Evolutionary conservation across 2,888 invertebrate genomes (phyloP).

Genomic region (Idaea dimidiata): DNA sequence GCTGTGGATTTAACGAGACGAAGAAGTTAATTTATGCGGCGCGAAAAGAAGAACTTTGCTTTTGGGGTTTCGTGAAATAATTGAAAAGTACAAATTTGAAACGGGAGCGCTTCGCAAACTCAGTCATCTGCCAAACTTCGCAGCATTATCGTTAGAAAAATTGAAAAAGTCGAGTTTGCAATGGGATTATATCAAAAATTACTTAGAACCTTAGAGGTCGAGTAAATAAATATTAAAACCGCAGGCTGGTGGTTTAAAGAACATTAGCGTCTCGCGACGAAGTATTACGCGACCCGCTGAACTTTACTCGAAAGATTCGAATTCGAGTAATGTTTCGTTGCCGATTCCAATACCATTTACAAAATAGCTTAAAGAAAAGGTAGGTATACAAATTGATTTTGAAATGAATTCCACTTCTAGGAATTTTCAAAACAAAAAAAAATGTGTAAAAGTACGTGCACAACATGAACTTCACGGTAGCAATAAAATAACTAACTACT

Average conservation of each 20-base stretch:
- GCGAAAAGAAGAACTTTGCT: conserved; percentile 50
- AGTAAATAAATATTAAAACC: conserved; percentile 53
- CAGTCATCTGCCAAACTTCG: conserved; percentile 46
- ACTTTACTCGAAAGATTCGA: conserved; percentile 40
- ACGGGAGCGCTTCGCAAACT: conserved; percentile 39
- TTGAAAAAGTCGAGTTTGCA: conserved; percentile 45
- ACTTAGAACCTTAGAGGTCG: conserved; percentile 33
- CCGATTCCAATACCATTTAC: conserved; percentile 40
- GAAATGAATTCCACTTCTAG: conserved; percentile 14
- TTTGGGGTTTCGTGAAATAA: conserved; percentile 50
- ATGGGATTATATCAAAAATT: conserved; percentile 47
- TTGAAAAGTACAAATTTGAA: conserved; percentile 61
- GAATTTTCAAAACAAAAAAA: conserved; percentile 13
- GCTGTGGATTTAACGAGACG: conserved; percentile 48
- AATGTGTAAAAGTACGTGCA: conserved; percentile 9
- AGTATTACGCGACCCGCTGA: conserved; percentile 53
- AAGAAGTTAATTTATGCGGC: conserved; percentile 57
- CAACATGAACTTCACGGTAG: neutral
- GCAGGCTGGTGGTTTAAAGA: conserved; percentile 49
- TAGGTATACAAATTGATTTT: too few species aligned
- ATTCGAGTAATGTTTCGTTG: conserved; percentile 35
- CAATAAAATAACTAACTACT: neutral
- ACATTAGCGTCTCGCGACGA: conserved; percentile 42
- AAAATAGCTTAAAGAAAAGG: conserved; percentile 26
- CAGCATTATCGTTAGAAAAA: conserved; percentile 58